phyloP scores from a whole-genome alignment of 2,888 invertebrate genomes.

The Tetragnatha montana region DNA sequence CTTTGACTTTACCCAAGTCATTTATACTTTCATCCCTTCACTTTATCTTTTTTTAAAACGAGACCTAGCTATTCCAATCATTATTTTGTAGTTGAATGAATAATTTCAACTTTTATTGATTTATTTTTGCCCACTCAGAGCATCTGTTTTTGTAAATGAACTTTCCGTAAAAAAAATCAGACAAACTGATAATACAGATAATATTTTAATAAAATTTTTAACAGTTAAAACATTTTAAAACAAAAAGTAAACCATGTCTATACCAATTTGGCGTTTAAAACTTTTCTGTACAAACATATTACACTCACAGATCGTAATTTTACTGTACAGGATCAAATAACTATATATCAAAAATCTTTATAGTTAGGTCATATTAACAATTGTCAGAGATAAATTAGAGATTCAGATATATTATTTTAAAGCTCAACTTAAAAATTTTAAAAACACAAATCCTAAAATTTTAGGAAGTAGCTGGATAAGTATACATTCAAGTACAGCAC shows the following conservation, averaged over 20 bases:
- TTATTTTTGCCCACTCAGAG: too few relatives aligned
- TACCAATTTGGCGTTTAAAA: constrained; percentile 68
- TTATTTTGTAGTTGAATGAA: too few relatives aligned
- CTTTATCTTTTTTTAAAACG: too few relatives aligned
- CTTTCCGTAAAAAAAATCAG: background rate
- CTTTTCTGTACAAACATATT: constrained; percentile 56
- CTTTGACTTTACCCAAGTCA: too few relatives aligned
- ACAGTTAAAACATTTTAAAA: constrained; percentile 69
- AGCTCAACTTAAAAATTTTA: constrained; percentile 32
- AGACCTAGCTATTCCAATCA: too few relatives aligned
- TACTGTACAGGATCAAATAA: constrained; percentile 60
- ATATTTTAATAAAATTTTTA: constrained; percentile 69
- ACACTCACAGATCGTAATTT: constrained; percentile 57
- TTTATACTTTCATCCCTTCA: too few relatives aligned
- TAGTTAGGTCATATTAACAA: constrained; percentile 52
- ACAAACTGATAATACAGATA: constrained; percentile 52
- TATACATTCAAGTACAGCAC: constrained; percentile 54
- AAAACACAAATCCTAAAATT: constrained; percentile 16
- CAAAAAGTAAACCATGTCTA: constrained; percentile 64
- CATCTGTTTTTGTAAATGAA: too few relatives aligned
- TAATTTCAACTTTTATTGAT: too few relatives aligned
- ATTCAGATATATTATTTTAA: background rate
- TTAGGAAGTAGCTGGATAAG: background rate
- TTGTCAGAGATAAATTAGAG: constrained; percentile 15
- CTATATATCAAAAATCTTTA: constrained; percentile 69